A percentile compares a stretch with the other conserved stretches of the same genome.
Evolutionary conservation across 2,888 invertebrate genomes (phyloP).

Genomic region (Lobophora halterata): DNA sequence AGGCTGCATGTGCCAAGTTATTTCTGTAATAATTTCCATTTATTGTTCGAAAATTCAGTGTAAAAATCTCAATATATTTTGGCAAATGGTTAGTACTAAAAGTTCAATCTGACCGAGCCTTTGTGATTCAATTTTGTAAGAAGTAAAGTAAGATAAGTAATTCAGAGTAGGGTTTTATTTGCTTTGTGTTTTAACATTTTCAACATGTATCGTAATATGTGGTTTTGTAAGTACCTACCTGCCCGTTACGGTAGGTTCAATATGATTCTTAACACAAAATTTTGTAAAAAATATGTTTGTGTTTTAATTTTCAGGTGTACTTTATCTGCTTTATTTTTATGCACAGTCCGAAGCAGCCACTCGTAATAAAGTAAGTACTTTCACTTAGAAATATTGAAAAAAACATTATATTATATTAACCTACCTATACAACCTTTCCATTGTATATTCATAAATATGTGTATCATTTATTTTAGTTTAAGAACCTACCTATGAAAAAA

Average conservation of each 20-base stretch:
- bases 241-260: too few relatives aligned
- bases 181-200: slow-evolving; percentile 12
- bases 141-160: slow-evolving; percentile 7
- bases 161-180: slow-evolving; percentile 9
- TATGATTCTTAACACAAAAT: too few relatives aligned
- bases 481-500: too few relatives aligned
- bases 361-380: slow-evolving; percentile 11
- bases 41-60: background rate
- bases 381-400: background rate
- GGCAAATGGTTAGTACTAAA: background rate
- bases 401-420: too few relatives aligned
- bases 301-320: slow-evolving; percentile 5
- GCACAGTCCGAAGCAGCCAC: slow-evolving; percentile 3
- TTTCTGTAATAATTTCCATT: background rate
- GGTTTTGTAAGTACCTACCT: slow-evolving; percentile 18
- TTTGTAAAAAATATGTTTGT: too few relatives aligned
- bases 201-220: slow-evolving; percentile 29
- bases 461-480: too few relatives aligned
- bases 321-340: background rate
- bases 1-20: slow-evolving; percentile 3
- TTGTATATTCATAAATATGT: too few relatives aligned
- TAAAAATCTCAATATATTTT: background rate
- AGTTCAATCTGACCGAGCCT: slow-evolving; percentile 8
- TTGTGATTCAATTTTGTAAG: slow-evolving; percentile 15
- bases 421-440: too few relatives aligned